A percentile compares a stretch with the other conserved stretches of the same genome.
phyloP scores from a whole-genome alignment of 2,797 vertebrate species.

The Pelobates cultripes region DNA sequence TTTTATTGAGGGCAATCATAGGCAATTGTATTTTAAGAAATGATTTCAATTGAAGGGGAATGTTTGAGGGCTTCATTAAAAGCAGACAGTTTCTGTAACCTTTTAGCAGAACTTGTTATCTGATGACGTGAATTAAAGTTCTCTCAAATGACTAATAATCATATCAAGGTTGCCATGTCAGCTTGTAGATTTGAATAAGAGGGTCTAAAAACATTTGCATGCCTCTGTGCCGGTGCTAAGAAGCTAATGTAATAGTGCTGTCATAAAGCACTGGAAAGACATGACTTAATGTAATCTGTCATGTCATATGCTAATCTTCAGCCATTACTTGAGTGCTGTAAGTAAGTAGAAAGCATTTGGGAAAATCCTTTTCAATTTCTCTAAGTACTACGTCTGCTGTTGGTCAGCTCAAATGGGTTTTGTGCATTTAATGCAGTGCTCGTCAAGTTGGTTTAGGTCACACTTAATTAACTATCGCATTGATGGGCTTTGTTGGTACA shows the following conservation, averaged over 20 bases:
- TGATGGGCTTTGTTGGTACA: slow-evolving; percentile 71
- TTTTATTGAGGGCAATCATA: slow-evolving; percentile 23
- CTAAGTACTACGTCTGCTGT: slow-evolving; percentile 81
- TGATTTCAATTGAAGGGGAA: slow-evolving; percentile 56
- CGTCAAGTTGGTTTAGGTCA: slow-evolving; percentile 82
- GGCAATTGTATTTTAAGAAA: slow-evolving; percentile 38
- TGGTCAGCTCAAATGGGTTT: slow-evolving; percentile 86
- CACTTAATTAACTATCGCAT: slow-evolving; percentile 79
- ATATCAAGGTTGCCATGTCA: slow-evolving; percentile 98
- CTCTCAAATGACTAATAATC: slow-evolving; percentile 98
- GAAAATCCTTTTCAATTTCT: slow-evolving; percentile 85
- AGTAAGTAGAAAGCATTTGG: slow-evolving; percentile 88
- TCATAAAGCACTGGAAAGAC: slow-evolving; percentile 92
- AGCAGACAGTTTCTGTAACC: slow-evolving; percentile 88
- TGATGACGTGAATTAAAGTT: slow-evolving; percentile 93
- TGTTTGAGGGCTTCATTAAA: slow-evolving; percentile 83
- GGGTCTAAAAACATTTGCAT: slow-evolving; percentile 97
- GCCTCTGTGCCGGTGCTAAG: slow-evolving; percentile 92
- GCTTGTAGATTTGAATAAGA: slow-evolving; percentile 98
- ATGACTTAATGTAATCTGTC: slow-evolving; percentile 99
- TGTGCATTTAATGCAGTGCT: slow-evolving; percentile 84
- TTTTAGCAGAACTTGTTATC: slow-evolving; percentile 88
- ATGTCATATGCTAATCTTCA: slow-evolving; percentile 99
- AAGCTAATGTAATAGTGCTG: slow-evolving; percentile 92
- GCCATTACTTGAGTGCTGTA: slow-evolving; percentile 88